These are phyloP conservation scores for Machimus rusticus DNA, from an alignment of 2,888 invertebrate genomes.

Conservation along the genomic window DNA sequence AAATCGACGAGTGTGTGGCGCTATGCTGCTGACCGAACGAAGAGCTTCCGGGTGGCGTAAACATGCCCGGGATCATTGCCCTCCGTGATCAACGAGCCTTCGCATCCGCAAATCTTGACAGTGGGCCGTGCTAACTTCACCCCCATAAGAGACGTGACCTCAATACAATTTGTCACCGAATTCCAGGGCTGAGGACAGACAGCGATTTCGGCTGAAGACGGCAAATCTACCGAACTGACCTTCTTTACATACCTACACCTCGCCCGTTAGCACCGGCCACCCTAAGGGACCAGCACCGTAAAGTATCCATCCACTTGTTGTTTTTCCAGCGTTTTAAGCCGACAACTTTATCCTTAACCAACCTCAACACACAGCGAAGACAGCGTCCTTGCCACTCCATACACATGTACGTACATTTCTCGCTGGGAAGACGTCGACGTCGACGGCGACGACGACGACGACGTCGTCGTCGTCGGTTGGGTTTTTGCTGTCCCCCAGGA, in stretches of 20 bases:
- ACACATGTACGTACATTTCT: constrained; percentile 14
- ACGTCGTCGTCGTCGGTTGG: background rate
- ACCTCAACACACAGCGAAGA: constrained; percentile 40
- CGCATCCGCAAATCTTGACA: constrained; percentile 5
- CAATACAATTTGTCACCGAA: constrained; percentile 39
- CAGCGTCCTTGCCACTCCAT: constrained; percentile 34
- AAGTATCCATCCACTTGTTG: constrained; percentile 41
- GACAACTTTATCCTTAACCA: constrained; percentile 41
- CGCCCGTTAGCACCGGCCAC: constrained; percentile 36
- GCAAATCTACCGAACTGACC: constrained; percentile 37
- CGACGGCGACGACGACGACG: background rate
- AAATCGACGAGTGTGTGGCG: background rate
- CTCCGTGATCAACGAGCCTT: constrained; percentile 24
- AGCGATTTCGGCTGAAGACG: constrained; percentile 15
- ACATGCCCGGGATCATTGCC: constrained; percentile 9
- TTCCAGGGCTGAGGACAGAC: constrained; percentile 35
- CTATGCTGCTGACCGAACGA: background rate
- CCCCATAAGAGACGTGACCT: constrained; percentile 35
- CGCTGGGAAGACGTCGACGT: constrained; percentile 19
- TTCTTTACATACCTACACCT: constrained; percentile 39
- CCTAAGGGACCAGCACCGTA: constrained; percentile 31
- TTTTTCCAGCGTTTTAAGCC: constrained; percentile 40
- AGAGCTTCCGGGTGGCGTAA: background rate
- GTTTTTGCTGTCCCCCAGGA: constrained; percentile 10
- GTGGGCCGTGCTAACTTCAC: constrained; percentile 21